Conservation (phyloP, 2,797 vertebrate genomes). For the Prionace glauca region DNA sequence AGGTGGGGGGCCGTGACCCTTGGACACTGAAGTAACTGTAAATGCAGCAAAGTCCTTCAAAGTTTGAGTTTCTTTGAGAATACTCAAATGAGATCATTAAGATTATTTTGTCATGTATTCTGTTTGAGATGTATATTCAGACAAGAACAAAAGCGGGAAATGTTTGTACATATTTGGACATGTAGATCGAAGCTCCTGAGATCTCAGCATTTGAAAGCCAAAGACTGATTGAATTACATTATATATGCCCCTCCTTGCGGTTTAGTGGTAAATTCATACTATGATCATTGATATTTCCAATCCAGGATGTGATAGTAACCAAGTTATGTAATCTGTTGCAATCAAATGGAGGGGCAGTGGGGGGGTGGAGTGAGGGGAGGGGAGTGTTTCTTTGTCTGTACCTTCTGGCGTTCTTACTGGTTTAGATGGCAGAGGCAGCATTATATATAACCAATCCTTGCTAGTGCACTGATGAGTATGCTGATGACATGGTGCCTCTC, state of each 20-base stretch:
- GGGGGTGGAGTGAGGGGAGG: neutral
- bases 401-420: neutral
- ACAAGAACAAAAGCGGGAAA: neutral
- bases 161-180: neutral
- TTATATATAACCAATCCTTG: neutral
- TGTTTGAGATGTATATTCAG: neutral
- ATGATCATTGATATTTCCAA: neutral
- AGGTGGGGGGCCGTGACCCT: too few relatives aligned
- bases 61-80: neutral
- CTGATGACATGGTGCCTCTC: neutral
- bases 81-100: neutral
- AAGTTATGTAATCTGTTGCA: neutral
- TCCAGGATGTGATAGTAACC: neutral
- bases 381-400: neutral
- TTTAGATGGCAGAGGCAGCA: neutral
- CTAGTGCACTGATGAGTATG: neutral
- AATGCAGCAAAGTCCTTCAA: neutral
- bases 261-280: neutral
- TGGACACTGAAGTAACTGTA: neutral
- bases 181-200: neutral
- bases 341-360: too few relatives aligned
- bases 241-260: neutral
- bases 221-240: neutral
- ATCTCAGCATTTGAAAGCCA: neutral
- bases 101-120: neutral